A percentile compares a stretch with the other conserved stretches of the same genome.
Conservation (phyloP, 2,888 invertebrate species). For the Dolomedes plantarius region DNA sequence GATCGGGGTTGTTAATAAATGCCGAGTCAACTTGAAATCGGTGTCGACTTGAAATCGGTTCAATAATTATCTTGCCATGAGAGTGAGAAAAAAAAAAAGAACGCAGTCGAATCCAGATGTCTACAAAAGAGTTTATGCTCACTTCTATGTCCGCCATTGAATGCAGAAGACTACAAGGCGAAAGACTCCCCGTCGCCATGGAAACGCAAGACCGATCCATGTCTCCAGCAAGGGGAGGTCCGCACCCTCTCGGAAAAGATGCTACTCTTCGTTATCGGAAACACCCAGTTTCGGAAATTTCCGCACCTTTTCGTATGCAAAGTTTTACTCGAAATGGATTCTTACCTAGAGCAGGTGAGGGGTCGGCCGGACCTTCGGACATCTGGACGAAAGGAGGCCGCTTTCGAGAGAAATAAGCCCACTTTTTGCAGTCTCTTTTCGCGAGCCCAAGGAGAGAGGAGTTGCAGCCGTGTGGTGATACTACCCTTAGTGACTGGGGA, state of each 20-base stretch:
- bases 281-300: slow-evolving; percentile 2
- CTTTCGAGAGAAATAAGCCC: slow-evolving; percentile 28
- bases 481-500: slow-evolving; percentile 66
- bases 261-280: not conserved
- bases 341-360: not conserved
- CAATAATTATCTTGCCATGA: too few relatives aligned
- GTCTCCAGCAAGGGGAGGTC: slow-evolving; percentile 58
- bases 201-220: slow-evolving; percentile 54
- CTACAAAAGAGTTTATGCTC: not conserved
- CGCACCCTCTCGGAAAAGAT: not conserved
- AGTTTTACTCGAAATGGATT: not conserved
- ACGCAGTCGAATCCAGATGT: not conserved
- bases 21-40: too few relatives aligned
- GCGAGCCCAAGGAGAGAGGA: slow-evolving; percentile 27
- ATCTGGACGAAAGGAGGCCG: not conserved
- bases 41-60: too few relatives aligned
- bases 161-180: slow-evolving; percentile 36
- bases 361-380: not conserved
- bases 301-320: not conserved
- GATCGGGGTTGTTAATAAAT: too few relatives aligned
- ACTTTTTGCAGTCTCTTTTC: slow-evolving; percentile 20
- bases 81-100: too few relatives aligned
- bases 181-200: slow-evolving; percentile 60
- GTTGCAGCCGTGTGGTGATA: slow-evolving; percentile 44
- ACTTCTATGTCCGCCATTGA: slow-evolving; percentile 55